Percentiles rank a stretch among this genome's conserved stretches.
Conservation (phyloP, 2,797 vertebrate genomes). For the Sebastes melanostomus region DNA sequence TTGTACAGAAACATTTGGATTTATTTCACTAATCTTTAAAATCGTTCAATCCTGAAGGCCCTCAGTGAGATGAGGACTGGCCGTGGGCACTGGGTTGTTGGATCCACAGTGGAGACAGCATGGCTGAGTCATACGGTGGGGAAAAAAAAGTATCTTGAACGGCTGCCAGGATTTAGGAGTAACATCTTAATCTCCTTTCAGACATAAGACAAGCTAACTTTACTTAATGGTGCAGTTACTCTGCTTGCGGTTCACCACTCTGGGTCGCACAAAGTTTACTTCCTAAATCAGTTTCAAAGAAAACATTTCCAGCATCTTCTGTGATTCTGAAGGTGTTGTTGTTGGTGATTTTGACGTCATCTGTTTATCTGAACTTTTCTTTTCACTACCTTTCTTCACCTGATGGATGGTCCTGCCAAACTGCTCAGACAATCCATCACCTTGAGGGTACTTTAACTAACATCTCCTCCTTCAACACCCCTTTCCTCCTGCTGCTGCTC, state of each 20-base stretch:
- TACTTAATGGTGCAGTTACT: constrained; percentile 36
- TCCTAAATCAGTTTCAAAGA: constrained; percentile 3
- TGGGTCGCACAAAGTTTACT: constrained; percentile 55
- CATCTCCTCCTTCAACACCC: constrained; percentile 46
- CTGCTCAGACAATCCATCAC: constrained; percentile 55
- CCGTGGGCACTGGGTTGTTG: not conserved
- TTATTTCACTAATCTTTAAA: constrained; percentile 25
- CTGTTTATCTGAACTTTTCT: constrained; percentile 17
- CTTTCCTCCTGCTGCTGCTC: constrained; percentile 29
- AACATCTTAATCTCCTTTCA: constrained; percentile 56
- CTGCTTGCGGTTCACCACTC: constrained; percentile 38
- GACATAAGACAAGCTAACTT: constrained; percentile 49
- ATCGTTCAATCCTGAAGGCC: not conserved
- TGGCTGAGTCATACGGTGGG: constrained; percentile 10
- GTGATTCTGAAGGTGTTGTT: not conserved
- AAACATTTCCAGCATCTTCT: not conserved
- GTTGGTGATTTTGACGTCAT: constrained; percentile 16
- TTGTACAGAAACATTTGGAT: not conserved
- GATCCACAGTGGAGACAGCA: constrained; percentile 14
- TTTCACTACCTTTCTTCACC: constrained; percentile 34
- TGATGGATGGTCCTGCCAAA: constrained; percentile 59
- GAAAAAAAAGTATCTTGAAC: constrained; percentile 35
- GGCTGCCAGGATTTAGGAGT: constrained; percentile 44
- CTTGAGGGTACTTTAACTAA: constrained; percentile 47
- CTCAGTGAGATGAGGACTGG: not conserved